These are phyloP conservation scores for Aspidiotus destructor DNA, from an alignment of 2,888 invertebrate genomes.

Conservation along the genomic window DNA sequence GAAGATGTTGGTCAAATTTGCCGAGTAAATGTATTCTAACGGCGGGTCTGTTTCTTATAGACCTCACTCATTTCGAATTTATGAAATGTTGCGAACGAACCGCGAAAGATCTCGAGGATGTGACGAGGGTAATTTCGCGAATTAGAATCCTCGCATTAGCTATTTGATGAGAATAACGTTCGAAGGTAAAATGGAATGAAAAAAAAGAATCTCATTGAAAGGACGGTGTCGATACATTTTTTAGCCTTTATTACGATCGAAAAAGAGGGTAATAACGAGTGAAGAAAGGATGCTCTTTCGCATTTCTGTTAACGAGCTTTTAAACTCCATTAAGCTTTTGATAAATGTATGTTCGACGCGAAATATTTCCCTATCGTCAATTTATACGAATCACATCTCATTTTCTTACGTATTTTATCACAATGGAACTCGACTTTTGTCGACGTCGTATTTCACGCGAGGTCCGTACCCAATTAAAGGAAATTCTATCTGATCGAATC, in stretches of 20 bases:
- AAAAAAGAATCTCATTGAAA: constrained; percentile 19
- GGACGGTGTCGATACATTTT: constrained; percentile 4
- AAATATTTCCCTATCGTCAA: constrained; percentile 22
- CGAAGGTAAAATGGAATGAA: constrained; percentile 16
- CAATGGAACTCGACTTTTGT: not conserved
- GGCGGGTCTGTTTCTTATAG: too few species aligned
- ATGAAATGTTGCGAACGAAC: too few species aligned
- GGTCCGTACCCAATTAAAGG: too few species aligned
- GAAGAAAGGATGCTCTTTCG: constrained; percentile 20
- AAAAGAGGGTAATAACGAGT: constrained; percentile 16
- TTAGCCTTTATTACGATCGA: too few species aligned
- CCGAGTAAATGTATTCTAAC: too few species aligned
- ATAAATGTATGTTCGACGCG: constrained; percentile 18
- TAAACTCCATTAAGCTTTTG: constrained; percentile 30
- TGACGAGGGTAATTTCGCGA: constrained; percentile 22
- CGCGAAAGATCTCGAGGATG: too few species aligned
- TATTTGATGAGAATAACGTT: constrained; percentile 10
- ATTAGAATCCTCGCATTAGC: constrained; percentile 19
- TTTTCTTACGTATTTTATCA: constrained; percentile 10
- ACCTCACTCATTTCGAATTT: too few species aligned
- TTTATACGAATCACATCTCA: constrained; percentile 18
- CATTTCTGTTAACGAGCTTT: constrained; percentile 28
- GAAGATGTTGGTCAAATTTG: too few species aligned
- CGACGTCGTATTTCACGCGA: not conserved
- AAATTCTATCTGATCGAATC: too few species aligned